Base-by-base conservation (phyloP, 2,113 vertebrate species). In the Phylloscopus whistleri region DNA sequence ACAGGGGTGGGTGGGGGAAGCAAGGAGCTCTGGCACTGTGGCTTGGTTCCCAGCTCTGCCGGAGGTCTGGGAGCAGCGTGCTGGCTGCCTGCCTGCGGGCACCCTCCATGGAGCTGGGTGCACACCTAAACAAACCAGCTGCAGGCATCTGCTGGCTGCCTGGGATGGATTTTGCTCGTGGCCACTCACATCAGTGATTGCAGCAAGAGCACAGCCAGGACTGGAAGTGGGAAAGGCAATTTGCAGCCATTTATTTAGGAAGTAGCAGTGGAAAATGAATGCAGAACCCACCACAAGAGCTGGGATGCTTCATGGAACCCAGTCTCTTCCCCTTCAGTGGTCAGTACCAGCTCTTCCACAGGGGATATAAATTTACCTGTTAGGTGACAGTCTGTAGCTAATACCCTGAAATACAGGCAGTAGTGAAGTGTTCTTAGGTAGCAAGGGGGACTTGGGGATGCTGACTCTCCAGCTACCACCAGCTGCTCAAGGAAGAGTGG, bases 11-110 rank as follows among this genome's bases (percentile, higher is more conserved):
- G 62, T 51, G 72, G 27, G 46, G 68, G 52, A 87, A 90, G 79
- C 74, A 33, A 58, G 87, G 84, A 48, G 52, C 49, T 86, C 81
- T 69, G 37, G 91, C 70, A 46, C 59, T n/a, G 69, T 87, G 94
- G 89, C 93, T 72, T 3, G 0, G 31, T 92, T 96, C 78, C 91
- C 93, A 91, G 72, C 69, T 58, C 62, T 3, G 26, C 59, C 1
- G 58, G 93, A 84, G 93, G 90, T 95, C 95, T 87, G 18, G 13
- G 64, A 75, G 83, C 83, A 64, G 80, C 1, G 5, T 5, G 53
- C 67, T 94, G 92, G 87, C 92, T 15, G 16, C 51, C 55, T 87
- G 82, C 85, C 95, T 37, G 33, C 0, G 0, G 84, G 72, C 82
- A 90, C 76, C 76, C 52, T 90, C 43, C 0, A 0, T 39, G 79